Conservation (phyloP, 64 coral and sea anemone species). For the Acropora yongei region DNA sequence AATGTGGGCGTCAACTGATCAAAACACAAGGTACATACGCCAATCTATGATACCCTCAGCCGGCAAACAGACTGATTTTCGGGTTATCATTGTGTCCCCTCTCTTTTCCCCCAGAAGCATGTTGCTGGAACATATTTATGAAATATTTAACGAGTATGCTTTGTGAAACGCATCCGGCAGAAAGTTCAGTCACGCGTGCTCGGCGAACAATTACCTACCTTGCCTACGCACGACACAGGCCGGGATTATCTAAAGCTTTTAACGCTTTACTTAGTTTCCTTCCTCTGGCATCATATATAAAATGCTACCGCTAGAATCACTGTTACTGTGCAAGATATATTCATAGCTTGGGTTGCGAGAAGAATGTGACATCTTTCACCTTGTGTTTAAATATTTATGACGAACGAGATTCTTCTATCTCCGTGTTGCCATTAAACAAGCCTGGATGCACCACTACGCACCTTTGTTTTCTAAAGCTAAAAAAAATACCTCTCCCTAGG, state of each 20-base stretch:
- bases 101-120: not conserved
- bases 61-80: too few relatives aligned
- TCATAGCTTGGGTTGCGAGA: not conserved
- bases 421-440: not conserved
- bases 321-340: not conserved
- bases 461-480: not conserved
- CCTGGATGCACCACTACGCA: not conserved
- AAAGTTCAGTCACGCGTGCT: not conserved
- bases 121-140: not conserved
- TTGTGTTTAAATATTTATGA: not conserved
- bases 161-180: not conserved
- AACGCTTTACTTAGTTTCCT: not conserved
- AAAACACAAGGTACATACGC: too few relatives aligned
- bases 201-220: not conserved
- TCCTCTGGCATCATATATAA: not conserved
- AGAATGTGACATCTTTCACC: not conserved
- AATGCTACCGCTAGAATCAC: not conserved
- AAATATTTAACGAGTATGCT: not conserved
- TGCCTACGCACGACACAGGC: not conserved
- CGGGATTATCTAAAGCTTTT: not conserved
- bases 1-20: too few relatives aligned
- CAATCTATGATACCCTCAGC: too few relatives aligned
- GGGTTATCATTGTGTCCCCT: too few relatives aligned
- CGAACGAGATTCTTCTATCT: constrained; percentile 31
- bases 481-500: not conserved